A percentile compares a stretch with the other conserved stretches of the same genome.
phyloP scores from a whole-genome alignment of 35 echinoderm and acorn worm genomes.

The Hemicentrotus pulcherrimus region DNA sequence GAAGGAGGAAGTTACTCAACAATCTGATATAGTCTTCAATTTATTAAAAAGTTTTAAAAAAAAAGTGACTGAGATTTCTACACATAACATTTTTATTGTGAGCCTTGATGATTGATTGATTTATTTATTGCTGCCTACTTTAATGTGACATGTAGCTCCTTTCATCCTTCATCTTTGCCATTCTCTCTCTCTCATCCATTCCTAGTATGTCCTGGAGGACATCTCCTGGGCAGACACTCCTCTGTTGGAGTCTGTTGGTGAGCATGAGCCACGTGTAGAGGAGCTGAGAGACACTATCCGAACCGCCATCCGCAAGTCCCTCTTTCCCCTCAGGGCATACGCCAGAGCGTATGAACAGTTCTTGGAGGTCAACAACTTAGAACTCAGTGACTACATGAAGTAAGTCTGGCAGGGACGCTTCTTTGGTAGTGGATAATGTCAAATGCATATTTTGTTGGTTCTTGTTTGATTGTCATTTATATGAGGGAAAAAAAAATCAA shows the following conservation, averaged over 20 bases:
- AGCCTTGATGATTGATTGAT: no score
- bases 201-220: conserved; percentile 94
- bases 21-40: no score
- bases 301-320: conserved; percentile 81
- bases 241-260: conserved; percentile 92
- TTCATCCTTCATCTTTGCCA: neutral
- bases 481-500: no score
- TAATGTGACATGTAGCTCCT: no score
- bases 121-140: no score
- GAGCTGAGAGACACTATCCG: conserved; percentile 89
- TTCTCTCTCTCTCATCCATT: neutral
- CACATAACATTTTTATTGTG: no score
- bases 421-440: neutral
- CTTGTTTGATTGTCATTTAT: neutral
- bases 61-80: no score
- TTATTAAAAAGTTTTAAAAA: no score
- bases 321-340: conserved; percentile 94
- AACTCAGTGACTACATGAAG: conserved; percentile 96
- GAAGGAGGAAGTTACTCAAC: no score
- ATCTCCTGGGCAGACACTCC: conserved; percentile 99
- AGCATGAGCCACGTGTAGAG: conserved; percentile 96
- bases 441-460: neutral
- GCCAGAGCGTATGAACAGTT: conserved; percentile 94
- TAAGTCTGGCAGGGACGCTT: conserved; percentile 50
- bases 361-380: conserved; percentile 94